Evolutionary conservation across 2,888 invertebrate species (phyloP).

Genomic region (Aporophyla nigra): DNA sequence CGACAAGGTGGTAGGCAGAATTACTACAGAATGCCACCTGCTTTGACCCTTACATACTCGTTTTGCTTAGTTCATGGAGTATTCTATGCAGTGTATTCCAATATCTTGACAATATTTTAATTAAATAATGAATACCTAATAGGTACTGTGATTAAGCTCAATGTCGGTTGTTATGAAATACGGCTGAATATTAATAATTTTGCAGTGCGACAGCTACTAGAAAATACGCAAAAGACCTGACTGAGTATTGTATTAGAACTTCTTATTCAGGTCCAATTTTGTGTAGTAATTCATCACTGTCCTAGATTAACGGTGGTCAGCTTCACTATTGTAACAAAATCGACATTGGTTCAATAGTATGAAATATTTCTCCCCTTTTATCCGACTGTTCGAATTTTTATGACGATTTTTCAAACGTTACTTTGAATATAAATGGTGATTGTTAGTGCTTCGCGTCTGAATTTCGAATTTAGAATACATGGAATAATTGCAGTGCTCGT

Average conservation of each 20-base stretch:
- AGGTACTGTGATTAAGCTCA: background rate
- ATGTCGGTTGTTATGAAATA: background rate
- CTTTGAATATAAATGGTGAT: slow-evolving; percentile 58
- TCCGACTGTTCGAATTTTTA: slow-evolving; percentile 37
- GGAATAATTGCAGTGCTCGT: slow-evolving; percentile 44
- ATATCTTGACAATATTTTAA: background rate
- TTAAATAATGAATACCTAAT: background rate
- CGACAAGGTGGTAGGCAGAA: too few relatives aligned
- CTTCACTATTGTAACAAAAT: background rate
- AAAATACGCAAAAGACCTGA: background rate
- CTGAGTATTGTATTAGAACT: background rate
- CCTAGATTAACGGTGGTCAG: background rate
- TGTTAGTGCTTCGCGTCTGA: slow-evolving; percentile 45
- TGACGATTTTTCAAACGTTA: slow-evolving; percentile 55
- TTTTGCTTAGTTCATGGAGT: too few relatives aligned
- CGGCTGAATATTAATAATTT: background rate
- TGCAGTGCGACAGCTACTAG: background rate
- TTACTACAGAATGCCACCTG: too few relatives aligned
- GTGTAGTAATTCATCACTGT: background rate
- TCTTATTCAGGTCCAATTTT: background rate
- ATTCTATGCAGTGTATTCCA: background rate
- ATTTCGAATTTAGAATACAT: slow-evolving; percentile 55
- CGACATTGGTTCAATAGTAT: background rate
- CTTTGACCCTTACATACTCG: too few relatives aligned
- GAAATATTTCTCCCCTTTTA: slow-evolving; percentile 20